These are phyloP conservation scores for Xestia ashworthii DNA, from an alignment of 2,888 invertebrate species.

Conservation along the genomic window DNA sequence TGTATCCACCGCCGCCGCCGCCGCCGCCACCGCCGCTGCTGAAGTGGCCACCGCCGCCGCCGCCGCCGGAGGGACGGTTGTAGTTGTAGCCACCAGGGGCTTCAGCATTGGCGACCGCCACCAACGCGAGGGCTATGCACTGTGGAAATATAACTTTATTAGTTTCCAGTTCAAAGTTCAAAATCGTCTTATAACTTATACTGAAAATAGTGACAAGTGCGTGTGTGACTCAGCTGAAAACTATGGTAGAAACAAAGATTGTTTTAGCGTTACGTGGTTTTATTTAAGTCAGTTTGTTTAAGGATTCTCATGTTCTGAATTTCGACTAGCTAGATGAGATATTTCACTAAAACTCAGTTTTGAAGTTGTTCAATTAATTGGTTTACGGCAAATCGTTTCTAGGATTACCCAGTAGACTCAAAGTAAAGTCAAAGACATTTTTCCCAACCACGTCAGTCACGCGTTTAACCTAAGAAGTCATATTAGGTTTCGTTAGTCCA, in stretches of 20 bases:
- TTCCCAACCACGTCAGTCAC: neutral
- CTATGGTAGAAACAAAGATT: neutral
- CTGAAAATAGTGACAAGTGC: slow-evolving; percentile 52
- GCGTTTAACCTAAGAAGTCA: neutral
- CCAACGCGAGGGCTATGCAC: slow-evolving; percentile 96
- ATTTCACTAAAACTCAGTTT: neutral
- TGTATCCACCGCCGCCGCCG: slow-evolving; percentile 93
- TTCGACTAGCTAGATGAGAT: neutral
- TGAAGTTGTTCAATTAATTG: neutral
- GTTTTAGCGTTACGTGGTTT: neutral
- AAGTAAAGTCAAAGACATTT: neutral
- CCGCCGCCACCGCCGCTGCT: slow-evolving; percentile 80
- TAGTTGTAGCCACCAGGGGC: slow-evolving; percentile 94
- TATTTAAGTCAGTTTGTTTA: slow-evolving; percentile 10
- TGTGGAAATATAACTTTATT: slow-evolving; percentile 83
- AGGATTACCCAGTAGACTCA: neutral
- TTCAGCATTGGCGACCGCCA: slow-evolving; percentile 94
- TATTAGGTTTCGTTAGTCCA: neutral
- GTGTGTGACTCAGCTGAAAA: slow-evolving; percentile 8
- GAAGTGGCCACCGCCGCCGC: slow-evolving; percentile 80
- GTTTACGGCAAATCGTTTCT: neutral
- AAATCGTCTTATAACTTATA: neutral
- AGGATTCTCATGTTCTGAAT: neutral
- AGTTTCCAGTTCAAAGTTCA: slow-evolving; percentile 9
- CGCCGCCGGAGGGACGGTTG: slow-evolving; percentile 92